Evolutionary conservation across 2,888 invertebrate genomes (phyloP).

Genomic region (Anoplius nigerrimus): DNA sequence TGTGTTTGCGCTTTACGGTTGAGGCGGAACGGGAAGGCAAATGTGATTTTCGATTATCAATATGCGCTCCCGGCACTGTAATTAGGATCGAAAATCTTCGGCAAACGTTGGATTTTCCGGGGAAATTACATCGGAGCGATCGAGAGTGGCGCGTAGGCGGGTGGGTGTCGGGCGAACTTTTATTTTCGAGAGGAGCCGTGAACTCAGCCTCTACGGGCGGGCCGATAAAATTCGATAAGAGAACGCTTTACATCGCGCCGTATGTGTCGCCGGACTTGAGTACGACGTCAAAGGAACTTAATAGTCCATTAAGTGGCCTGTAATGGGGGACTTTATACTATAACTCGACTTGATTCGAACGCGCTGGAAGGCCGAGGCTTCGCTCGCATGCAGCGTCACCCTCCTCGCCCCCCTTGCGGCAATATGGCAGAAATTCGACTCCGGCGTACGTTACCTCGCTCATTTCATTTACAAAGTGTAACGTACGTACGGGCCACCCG

Average conservation of each 20-base stretch:
- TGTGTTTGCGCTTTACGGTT: too few relatives aligned
- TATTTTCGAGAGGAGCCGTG: too few relatives aligned
- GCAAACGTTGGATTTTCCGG: too few relatives aligned
- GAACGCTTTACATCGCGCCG: too few relatives aligned
- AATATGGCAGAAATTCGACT: slow-evolving; percentile 56
- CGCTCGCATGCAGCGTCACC: slow-evolving; percentile 8
- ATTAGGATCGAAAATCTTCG: not conserved
- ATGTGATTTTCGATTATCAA: slow-evolving; percentile 6
- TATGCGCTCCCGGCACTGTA: not conserved
- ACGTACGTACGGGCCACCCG: slow-evolving; percentile 16
- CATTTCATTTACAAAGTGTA: slow-evolving; percentile 33
- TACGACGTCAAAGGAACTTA: slow-evolving; percentile 24
- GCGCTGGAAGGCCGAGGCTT: slow-evolving; percentile 11
- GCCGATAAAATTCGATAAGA: too few relatives aligned
- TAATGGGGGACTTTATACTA: slow-evolving; percentile 39
- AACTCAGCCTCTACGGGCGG: too few relatives aligned
- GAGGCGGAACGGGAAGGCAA: too few relatives aligned
- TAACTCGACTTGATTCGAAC: slow-evolving; percentile 17
- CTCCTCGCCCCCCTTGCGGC: slow-evolving; percentile 22
- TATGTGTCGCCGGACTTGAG: too few relatives aligned
- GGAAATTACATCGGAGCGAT: too few relatives aligned
- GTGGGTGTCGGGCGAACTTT: too few relatives aligned
- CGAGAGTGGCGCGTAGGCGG: too few relatives aligned
- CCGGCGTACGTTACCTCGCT: slow-evolving; percentile 42
- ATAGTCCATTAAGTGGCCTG: slow-evolving; percentile 43